Conservation (phyloP, 2,797 vertebrate genomes). For the Sparidentex hasta region DNA sequence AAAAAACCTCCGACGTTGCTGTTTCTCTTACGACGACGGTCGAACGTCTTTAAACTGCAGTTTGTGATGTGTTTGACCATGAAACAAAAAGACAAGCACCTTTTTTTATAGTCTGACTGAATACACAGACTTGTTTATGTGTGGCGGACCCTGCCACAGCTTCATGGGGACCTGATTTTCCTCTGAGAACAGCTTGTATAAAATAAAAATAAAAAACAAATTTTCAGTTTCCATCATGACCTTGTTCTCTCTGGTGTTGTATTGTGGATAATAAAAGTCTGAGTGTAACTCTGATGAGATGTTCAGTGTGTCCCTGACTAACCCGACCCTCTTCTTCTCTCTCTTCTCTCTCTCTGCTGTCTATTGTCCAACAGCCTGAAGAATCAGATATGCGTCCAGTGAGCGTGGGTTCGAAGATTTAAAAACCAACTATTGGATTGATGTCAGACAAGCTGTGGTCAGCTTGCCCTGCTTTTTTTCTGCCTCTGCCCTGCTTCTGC, state of each 20-base stretch:
- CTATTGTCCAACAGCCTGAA: conserved; percentile 81
- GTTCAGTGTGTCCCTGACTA: not conserved
- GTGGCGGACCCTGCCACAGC: too few relatives aligned
- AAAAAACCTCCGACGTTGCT: not conserved
- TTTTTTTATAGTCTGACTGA: too few relatives aligned
- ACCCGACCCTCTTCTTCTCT: conserved; percentile 14
- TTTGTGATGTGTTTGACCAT: not conserved
- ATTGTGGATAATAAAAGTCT: too few relatives aligned
- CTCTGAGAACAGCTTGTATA: not conserved
- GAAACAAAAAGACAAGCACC: not conserved
- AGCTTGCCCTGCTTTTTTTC: conserved; percentile 82
- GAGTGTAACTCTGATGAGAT: not conserved
- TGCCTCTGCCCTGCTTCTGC: conserved; percentile 62
- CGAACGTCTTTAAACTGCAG: not conserved
- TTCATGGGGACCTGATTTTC: too few relatives aligned
- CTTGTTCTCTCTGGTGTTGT: too few relatives aligned
- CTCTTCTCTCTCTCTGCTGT: conserved; percentile 14
- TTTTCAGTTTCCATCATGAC: too few relatives aligned
- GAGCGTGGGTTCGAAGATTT: conserved; percentile 67
- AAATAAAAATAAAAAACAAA: too few relatives aligned
- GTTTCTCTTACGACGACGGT: not conserved
- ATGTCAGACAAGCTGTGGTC: conserved; percentile 88
- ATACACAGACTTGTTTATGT: too few relatives aligned
- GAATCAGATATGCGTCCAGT: conserved; percentile 88
- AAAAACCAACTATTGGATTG: conserved; percentile 80